Percentiles rank a stretch among this genome's conserved stretches.
Evolutionary conservation across 2,888 invertebrate genomes (phyloP).

Genomic region (Camponotus fellah): DNA sequence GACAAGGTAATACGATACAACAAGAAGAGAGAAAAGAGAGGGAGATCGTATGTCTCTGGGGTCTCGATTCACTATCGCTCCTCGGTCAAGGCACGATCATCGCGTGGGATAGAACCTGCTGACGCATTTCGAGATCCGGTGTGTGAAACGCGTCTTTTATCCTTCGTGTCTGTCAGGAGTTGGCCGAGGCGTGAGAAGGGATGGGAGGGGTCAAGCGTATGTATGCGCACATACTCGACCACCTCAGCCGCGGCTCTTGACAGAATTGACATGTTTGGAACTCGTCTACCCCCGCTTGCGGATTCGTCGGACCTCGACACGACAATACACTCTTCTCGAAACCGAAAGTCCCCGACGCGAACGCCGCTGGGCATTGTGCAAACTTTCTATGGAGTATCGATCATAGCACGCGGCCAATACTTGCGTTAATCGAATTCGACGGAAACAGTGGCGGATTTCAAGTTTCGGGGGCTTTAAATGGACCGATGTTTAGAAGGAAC

Average conservation of each 20-base stretch:
- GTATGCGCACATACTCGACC: slow-evolving; percentile 70
- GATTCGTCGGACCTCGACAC: slow-evolving; percentile 78
- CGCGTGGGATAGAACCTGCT: slow-evolving; percentile 79
- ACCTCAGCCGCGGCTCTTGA: slow-evolving; percentile 68
- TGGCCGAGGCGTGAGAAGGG: slow-evolving; percentile 46
- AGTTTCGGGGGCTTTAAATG: slow-evolving; percentile 19
- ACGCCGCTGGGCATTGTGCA: slow-evolving; percentile 57
- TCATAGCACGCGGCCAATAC: slow-evolving; percentile 30
- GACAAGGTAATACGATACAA: slow-evolving; percentile 37
- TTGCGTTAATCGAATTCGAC: slow-evolving; percentile 48
- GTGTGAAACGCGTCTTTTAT: slow-evolving; percentile 62
- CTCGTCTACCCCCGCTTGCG: slow-evolving; percentile 80
- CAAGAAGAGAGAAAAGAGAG: slow-evolving; percentile 14
- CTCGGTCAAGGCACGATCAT: slow-evolving; percentile 73
- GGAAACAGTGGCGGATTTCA: slow-evolving; percentile 30
- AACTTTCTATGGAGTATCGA: slow-evolving; percentile 58
- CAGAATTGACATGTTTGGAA: slow-evolving; percentile 78
- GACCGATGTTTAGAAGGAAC: not conserved
- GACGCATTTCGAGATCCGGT: slow-evolving; percentile 72
- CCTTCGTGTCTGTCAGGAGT: slow-evolving; percentile 63
- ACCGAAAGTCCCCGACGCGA: slow-evolving; percentile 58
- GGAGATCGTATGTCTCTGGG: slow-evolving; percentile 50
- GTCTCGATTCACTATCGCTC: slow-evolving; percentile 73
- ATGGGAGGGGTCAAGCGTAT: slow-evolving; percentile 61
- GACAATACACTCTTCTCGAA: slow-evolving; percentile 82